Evolutionary conservation across 2,113 vertebrate genomes (phyloP), one percentile per base, ranked within the genome.

Genomic region (Echinops telfairi): DNA sequence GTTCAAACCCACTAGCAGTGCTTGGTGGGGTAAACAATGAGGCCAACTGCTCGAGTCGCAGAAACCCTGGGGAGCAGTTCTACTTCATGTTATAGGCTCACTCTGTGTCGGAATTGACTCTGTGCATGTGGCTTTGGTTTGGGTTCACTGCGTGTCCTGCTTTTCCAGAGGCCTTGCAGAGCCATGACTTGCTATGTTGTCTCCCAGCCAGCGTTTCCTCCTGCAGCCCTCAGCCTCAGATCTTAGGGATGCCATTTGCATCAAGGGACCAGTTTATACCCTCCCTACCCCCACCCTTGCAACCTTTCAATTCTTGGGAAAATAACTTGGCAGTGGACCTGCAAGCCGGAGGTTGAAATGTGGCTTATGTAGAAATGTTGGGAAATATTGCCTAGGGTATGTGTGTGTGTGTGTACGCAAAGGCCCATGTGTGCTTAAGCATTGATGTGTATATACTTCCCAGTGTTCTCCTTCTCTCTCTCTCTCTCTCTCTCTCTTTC

Each of bases 251-350:
- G 92, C 17, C 47, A 10, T 33, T 94, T 40, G 1, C 19, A 83
- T n/a, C 43, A 88, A 70, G 43, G 47, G 73, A 43, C 33, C 78
- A 57, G 62, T 14, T 83, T 36, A 91, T 36, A 53, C 47, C 9
- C 47, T 47, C 43, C 9, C 33, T 20, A 66, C 87, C 73, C 22
- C 60, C 60, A 2, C 58, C 19, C 57, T 19, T 81, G 68, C 25
- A 85, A 14, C 60, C 58, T 88, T 82, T 78, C 20, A 79, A 36
- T 91, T 92, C 80, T 93, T 83, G 33, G 40, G 64, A 53, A 91
- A 95, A 73, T 79, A 90, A 87, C 64, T 82, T 68, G 83, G n/a
- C 93, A 43, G 7, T 71, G 91, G 38, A 71, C 77, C 33, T 78
- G 29, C 29, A 66, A 80, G n/a, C 33, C 82, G 86, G 90, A 94